Conservation (phyloP, 2,797 vertebrate species). For the Thalassophryne amazonica region DNA sequence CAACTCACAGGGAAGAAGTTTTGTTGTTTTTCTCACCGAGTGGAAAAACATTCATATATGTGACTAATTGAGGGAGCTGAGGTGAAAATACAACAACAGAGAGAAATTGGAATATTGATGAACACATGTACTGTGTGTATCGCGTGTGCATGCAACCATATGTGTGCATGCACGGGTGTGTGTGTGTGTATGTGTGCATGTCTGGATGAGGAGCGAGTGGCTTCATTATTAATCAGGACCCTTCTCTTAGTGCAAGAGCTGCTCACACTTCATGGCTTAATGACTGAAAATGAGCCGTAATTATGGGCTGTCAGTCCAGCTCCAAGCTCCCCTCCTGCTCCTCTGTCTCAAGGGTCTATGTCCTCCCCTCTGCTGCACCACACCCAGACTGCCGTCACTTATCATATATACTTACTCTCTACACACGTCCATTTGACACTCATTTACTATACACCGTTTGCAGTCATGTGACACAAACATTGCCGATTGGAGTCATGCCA, state of each 20-base stretch:
- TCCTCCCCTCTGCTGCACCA: conserved; percentile 58
- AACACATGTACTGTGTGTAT: conserved; percentile 4
- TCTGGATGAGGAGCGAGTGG: conserved; percentile 24
- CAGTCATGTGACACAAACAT: too few relatives aligned
- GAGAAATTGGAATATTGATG: conserved; percentile 15
- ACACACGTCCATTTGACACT: conserved; percentile 33
- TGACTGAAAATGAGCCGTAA: conserved; percentile 80
- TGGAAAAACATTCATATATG: background rate
- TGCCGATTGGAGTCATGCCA: too few relatives aligned
- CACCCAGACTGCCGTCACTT: conserved; percentile 52
- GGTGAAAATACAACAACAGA: background rate
- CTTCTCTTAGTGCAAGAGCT: conserved; percentile 67
- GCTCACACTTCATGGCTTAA: conserved; percentile 74
- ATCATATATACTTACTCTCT: background rate
- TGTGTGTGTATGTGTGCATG: conserved; percentile 10
- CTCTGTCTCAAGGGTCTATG: conserved; percentile 64
- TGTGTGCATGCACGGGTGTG: background rate
- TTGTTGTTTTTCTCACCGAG: conserved; percentile 5
- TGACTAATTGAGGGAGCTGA: background rate
- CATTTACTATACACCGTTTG: conserved; percentile 15
- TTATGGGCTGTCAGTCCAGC: conserved; percentile 78
- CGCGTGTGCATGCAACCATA: background rate
- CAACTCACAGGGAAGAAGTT: conserved; percentile 14
- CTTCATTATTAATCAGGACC: conserved; percentile 77
- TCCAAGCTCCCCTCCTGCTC: conserved; percentile 65